Conservation (phyloP, 2,888 invertebrate genomes). For the Phaedon cochleariae region DNA sequence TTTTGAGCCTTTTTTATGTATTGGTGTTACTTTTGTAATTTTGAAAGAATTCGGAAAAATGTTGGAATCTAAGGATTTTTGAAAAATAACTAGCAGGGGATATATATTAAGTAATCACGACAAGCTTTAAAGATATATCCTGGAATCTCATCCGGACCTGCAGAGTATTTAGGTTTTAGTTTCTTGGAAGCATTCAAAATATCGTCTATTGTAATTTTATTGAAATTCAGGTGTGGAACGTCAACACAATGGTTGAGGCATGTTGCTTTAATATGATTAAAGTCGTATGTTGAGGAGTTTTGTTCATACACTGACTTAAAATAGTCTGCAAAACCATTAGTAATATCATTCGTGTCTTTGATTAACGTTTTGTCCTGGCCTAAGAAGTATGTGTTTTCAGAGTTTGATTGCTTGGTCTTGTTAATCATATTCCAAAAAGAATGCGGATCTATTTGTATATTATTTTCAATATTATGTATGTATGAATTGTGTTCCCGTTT, state of each 20-base stretch:
- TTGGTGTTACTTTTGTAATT: slow-evolving; percentile 11
- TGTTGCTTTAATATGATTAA: not conserved
- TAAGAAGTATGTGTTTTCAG: not conserved
- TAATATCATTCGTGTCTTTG: not conserved
- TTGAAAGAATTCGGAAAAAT: slow-evolving; percentile 10
- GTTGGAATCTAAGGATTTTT: not conserved
- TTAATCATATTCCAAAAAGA: not conserved
- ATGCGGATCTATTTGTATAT: not conserved
- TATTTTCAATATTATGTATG: not conserved
- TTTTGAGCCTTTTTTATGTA: slow-evolving; percentile 12
- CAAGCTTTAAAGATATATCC: no score
- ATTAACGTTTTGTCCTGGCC: not conserved
- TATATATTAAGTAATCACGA: no score
- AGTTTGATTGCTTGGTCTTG: not conserved
- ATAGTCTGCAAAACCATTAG: not conserved
- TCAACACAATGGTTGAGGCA: not conserved
- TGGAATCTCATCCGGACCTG: no score
- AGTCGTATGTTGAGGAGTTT: not conserved
- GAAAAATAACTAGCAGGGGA: no score
- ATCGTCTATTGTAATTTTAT: not conserved
- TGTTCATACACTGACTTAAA: not conserved
- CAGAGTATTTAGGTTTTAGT: no score
- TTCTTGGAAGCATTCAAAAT: no score
- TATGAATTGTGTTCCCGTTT: not conserved
- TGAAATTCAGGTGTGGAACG: not conserved